Evolutionary conservation across 2,888 invertebrate species (phyloP).

Genomic region (Trimorus sp.): DNA sequence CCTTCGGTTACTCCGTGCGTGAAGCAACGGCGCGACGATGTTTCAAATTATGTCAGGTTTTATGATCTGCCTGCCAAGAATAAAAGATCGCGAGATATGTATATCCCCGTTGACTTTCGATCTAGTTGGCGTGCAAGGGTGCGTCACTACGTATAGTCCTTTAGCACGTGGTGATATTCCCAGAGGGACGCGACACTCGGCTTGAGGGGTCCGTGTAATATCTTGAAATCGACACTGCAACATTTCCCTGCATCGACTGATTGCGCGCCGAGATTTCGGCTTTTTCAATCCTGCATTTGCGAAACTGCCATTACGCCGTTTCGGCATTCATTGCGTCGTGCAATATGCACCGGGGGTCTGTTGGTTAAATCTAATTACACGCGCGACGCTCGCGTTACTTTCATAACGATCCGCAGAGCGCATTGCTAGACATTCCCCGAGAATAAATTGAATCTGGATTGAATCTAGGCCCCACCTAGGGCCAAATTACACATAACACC

Average conservation of each 20-base stretch:
- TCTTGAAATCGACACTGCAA: constrained; percentile 72
- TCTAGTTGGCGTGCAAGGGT: constrained; percentile 63
- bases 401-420: no score
- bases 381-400: no score
- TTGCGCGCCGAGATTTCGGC: constrained; percentile 32
- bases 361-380: constrained; percentile 9
- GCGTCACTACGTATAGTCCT: constrained; percentile 65
- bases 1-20: constrained; percentile 36
- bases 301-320: constrained; percentile 20
- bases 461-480: no score
- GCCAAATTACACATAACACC: no score
- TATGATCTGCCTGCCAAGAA: constrained; percentile 69
- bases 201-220: constrained; percentile 69
- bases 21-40: constrained; percentile 67
- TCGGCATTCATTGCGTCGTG: constrained; percentile 1
- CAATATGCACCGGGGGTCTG: constrained; percentile 7
- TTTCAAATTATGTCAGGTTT: constrained; percentile 72
- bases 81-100: constrained; percentile 67
- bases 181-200: constrained; percentile 70
- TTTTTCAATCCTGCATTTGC: constrained; percentile 43
- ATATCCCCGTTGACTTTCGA: constrained; percentile 65
- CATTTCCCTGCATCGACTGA: constrained; percentile 70
- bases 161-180: constrained; percentile 69
- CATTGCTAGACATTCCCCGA: no score
- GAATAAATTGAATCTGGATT: no score